A percentile compares a stretch with the other conserved stretches of the same genome.
These are phyloP conservation scores for Periplaneta americana DNA, from an alignment of 1,140 invertebrate genomes.

Conservation along the genomic window DNA sequence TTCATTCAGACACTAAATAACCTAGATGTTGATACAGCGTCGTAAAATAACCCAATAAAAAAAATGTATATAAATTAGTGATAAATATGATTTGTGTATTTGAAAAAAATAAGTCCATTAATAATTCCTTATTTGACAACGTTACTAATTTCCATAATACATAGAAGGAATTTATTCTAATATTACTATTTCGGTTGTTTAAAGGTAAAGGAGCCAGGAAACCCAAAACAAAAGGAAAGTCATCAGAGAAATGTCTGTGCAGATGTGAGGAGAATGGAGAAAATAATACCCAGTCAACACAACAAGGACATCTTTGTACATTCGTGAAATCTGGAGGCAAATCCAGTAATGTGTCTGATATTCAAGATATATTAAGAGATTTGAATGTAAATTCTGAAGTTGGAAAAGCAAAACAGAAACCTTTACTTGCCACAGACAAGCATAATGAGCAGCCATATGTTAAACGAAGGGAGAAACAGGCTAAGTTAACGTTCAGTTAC, in stretches of 20 bases:
- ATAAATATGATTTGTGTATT: too few species aligned
- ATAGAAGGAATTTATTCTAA: too few species aligned
- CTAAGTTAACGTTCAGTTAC: neutral
- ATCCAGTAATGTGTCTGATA: neutral
- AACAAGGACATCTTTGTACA: neutral
- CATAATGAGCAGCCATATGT: neutral
- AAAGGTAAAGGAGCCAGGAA: neutral
- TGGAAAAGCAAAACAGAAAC: neutral
- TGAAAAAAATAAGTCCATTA: too few species aligned
- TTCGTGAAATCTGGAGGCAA: neutral
- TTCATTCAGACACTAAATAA: too few species aligned
- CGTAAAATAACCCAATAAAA: too few species aligned
- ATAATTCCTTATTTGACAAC: too few species aligned
- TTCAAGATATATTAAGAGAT: neutral
- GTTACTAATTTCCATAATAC: too few species aligned
- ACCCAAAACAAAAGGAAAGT: neutral
- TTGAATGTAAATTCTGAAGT: neutral
- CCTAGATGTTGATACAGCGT: too few species aligned
- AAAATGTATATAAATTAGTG: too few species aligned
- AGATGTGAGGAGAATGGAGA: neutral
- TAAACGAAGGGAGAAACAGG: neutral
- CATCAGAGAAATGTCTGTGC: neutral
- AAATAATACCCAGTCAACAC: neutral
- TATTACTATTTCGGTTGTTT: too few species aligned
- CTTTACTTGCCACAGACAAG: neutral